These are phyloP conservation scores for Oreochromis tanganicae DNA, from an alignment of 2,113 vertebrate genomes.

Conservation along the genomic window DNA sequence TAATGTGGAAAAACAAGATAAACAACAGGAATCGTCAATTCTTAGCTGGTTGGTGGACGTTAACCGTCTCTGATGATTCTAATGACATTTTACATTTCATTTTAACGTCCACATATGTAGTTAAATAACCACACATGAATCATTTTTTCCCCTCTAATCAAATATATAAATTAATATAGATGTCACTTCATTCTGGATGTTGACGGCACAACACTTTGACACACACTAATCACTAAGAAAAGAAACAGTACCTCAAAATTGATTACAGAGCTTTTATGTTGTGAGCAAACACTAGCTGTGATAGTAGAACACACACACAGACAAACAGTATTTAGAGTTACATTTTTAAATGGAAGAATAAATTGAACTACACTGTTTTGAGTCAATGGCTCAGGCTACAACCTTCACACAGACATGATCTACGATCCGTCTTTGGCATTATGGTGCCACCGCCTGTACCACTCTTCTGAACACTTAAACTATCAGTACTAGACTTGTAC, in stretches of 20 bases:
- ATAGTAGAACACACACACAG: conserved; percentile 2
- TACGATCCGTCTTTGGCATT: conserved; percentile 34
- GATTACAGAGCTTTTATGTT: conserved; percentile 8
- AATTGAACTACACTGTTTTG: not conserved
- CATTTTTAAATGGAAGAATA: conserved; percentile 1
- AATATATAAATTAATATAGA: not conserved
- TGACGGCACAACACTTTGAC: conserved; percentile 28
- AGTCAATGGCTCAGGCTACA: conserved; percentile 1
- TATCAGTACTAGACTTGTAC: conserved; percentile 31
- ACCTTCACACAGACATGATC: not conserved
- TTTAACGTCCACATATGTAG: not conserved
- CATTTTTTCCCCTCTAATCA: not conserved
- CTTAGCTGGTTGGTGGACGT: not conserved
- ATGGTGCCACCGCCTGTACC: conserved; percentile 2
- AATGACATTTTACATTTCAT: not conserved
- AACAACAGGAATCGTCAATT: not conserved
- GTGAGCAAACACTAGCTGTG: conserved; percentile 21
- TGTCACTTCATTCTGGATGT: not conserved
- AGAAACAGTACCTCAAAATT: conserved; percentile 1
- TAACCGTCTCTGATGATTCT: not conserved
- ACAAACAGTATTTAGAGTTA: not conserved
- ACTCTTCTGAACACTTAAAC: conserved; percentile 1
- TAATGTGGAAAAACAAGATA: conserved; percentile 14
- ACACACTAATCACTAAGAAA: conserved; percentile 18
- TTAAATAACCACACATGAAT: not conserved